Conservation (phyloP, 2,797 vertebrate species). For the Acrossocheilus fasciatus region DNA sequence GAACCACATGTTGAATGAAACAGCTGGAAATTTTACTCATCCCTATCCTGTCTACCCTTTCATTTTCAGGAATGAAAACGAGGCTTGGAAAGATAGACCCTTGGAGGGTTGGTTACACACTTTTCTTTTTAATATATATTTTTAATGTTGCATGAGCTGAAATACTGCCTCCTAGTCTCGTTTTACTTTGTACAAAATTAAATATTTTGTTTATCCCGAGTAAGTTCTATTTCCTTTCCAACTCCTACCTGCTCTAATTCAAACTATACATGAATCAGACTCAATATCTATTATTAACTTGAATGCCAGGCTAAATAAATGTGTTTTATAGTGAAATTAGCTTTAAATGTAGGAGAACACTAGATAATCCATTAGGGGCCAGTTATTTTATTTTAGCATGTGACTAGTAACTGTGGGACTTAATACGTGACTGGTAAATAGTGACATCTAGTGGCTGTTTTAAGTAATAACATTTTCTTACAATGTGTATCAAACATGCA, state of each 20-base stretch:
- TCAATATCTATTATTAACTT: neutral
- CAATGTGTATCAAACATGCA: neutral
- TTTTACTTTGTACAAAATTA: neutral
- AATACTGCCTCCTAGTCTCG: neutral
- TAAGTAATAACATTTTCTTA: neutral
- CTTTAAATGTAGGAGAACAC: neutral
- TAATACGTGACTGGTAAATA: neutral
- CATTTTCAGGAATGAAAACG: neutral
- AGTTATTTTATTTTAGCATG: neutral
- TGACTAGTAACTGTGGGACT: neutral
- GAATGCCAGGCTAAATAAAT: neutral
- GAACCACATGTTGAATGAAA: neutral
- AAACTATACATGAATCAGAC: neutral
- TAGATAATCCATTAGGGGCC: neutral
- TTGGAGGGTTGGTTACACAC: neutral
- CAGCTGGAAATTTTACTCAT: neutral
- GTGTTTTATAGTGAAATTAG: neutral
- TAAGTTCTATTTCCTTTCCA: neutral
- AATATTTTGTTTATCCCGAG: neutral
- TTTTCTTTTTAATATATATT: neutral
- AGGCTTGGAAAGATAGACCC: neutral
- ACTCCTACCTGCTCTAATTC: neutral
- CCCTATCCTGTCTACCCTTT: neutral
- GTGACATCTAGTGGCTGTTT: slow-evolving; percentile 7
- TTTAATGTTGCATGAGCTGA: neutral